These are phyloP conservation scores for Ephydatia muelleri DNA, from an alignment of 37 sponge, comb jelly and placozoan species.

Conservation along the genomic window DNA sequence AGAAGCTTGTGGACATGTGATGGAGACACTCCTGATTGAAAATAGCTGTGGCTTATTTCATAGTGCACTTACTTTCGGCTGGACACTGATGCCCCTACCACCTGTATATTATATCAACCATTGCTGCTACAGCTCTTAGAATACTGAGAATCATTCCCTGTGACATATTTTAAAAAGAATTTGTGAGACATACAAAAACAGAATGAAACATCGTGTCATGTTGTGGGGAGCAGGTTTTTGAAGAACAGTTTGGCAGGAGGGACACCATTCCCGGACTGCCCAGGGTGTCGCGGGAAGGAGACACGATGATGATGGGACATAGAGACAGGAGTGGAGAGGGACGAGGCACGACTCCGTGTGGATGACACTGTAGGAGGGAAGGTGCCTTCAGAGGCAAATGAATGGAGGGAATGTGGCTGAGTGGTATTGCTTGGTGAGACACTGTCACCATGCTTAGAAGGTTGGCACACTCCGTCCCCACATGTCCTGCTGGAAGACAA, in stretches of 20 bases:
- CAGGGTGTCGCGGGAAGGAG: not conserved
- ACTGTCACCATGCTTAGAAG: not conserved
- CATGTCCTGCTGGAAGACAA: not conserved
- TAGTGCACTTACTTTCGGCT: too few relatives aligned
- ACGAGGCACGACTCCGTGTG: slow-evolving; percentile 1
- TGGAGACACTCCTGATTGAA: too few relatives aligned
- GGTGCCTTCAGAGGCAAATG: not conserved
- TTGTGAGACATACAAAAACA: not conserved
- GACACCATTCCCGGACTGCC: not conserved
- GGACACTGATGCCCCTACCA: too few relatives aligned
- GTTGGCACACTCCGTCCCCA: not conserved
- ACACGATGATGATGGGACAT: not conserved
- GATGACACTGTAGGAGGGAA: not conserved
- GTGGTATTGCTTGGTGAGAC: not conserved
- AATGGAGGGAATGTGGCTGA: not conserved
- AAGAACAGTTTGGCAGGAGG: not conserved
- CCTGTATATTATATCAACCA: too few relatives aligned
- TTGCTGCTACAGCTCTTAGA: too few relatives aligned
- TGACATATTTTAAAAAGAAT: not conserved
- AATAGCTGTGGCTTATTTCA: too few relatives aligned
- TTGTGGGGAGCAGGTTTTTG: not conserved
- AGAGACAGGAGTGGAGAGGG: not conserved
- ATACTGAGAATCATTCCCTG: too few relatives aligned
- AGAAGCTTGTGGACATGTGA: too few relatives aligned
- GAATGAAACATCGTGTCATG: not conserved